Base-by-base conservation (phyloP, 1,140 invertebrate genomes). In the Drosophila setifemur region DNA sequence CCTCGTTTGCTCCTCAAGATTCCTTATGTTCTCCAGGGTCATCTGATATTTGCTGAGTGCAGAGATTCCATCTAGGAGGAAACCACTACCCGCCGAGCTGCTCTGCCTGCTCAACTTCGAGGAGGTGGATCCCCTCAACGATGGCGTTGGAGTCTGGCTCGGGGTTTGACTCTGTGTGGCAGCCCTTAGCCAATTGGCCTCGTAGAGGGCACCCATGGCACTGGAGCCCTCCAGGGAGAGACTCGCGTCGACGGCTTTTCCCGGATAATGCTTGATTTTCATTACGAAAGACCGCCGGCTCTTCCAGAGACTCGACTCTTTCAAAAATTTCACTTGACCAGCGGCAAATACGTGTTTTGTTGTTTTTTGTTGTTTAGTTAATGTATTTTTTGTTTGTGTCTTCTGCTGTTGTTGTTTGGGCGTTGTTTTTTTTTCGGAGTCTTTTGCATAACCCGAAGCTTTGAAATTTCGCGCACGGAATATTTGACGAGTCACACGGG, bases 261-360 rank as follows among this genome's bases (percentile, higher is more conserved):
- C 95, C 9, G 95, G 95, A 91, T 96, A 95, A 78, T 94, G 94
- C 90, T 95, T 93, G 42, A 96, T 95, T 92, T 95, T 95, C 95
- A 96, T 96, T 72, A 53, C 43, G 39, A 26, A 39, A 42, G 23
- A 54, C 49, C 33, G 11, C 42, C 26, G 6, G 12, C 8, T 16
- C 9, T 11, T 37, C 4, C 23, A 29, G 14, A 21, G n/a, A 29
- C 39, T 71, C n/a, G 21, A 14, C 8, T 28, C 55, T 16, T 31
- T 40, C 21, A 50, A 39, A 58, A 52, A 78, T 74, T 83, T 85
- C 73, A 73, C 78, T 44, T 74, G 48, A 49, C 47, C 63, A 76
- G 26, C 69, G 33, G 35, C 26, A 31, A n/a, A n/a, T n/a, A 82
- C 74, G 79, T 85, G 79, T 55, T 75, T 68, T 67, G 75, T 77